Evolutionary conservation across 2,888 invertebrate genomes (phyloP).

Genomic region (Mesopsocus fuscifrons): DNA sequence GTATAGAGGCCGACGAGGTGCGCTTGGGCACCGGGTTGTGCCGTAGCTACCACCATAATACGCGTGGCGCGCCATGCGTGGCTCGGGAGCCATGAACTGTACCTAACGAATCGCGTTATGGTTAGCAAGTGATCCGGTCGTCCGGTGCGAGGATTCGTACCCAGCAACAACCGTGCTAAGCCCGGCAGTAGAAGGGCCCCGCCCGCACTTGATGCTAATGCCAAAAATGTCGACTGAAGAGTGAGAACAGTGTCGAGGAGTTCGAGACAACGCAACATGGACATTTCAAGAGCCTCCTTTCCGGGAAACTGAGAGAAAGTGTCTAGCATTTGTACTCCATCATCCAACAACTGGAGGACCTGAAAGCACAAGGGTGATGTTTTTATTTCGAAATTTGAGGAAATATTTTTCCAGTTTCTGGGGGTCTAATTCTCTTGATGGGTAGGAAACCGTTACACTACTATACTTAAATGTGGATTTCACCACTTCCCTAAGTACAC

Average conservation of each 20-base stretch:
- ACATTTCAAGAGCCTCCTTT: slow-evolving; percentile 45
- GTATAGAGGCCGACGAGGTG: slow-evolving; percentile 56
- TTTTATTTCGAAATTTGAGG: too few species aligned
- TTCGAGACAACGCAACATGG: slow-evolving; percentile 48
- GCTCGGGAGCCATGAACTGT: slow-evolving; percentile 33
- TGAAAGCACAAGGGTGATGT: slow-evolving; percentile 16
- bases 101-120: slow-evolving; percentile 33
- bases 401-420: too few species aligned
- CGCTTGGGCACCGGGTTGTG: slow-evolving; percentile 41
- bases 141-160: slow-evolving; percentile 53
- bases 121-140: slow-evolving; percentile 61
- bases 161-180: slow-evolving; percentile 61
- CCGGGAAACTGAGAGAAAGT: slow-evolving; percentile 45
- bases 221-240: slow-evolving; percentile 52
- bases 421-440: too few species aligned
- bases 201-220: slow-evolving; percentile 39
- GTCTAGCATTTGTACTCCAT: slow-evolving; percentile 52
- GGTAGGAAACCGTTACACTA: too few species aligned
- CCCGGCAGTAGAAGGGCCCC: slow-evolving; percentile 50
- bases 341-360: slow-evolving; percentile 50
- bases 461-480: too few species aligned
- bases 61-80: slow-evolving; percentile 49
- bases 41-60: slow-evolving; percentile 46
- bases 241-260: slow-evolving; percentile 53
- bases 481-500: too few species aligned